Percentiles rank a stretch among this genome's conserved stretches.
Evolutionary conservation across 2,888 invertebrate species (phyloP).

Genomic region (Dasypogon diadema): DNA sequence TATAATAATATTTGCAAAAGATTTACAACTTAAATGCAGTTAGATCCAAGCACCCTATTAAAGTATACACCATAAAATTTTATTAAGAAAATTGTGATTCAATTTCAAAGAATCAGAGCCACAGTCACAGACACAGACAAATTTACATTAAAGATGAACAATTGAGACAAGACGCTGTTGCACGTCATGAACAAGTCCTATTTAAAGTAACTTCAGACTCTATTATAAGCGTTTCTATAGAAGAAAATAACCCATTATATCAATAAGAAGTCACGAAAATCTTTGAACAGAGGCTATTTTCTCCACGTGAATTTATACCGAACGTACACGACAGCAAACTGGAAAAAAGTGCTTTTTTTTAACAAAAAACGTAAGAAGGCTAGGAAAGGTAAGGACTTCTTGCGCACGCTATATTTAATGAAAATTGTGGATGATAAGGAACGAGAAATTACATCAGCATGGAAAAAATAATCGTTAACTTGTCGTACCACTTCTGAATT

Average conservation of each 20-base stretch:
- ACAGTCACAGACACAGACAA: too few species aligned
- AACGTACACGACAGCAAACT: neutral
- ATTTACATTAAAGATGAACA: too few species aligned
- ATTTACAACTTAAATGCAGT: too few species aligned
- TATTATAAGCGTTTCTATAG: neutral
- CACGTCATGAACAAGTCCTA: neutral
- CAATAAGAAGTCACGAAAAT: constrained; percentile 5
- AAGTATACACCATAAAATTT: too few species aligned
- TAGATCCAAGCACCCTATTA: too few species aligned
- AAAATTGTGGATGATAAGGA: constrained; percentile 13
- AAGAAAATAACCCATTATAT: neutral
- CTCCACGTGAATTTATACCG: neutral
- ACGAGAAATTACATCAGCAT: neutral
- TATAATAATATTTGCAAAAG: too few species aligned
- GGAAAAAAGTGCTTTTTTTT: neutral
- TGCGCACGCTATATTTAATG: constrained; percentile 13
- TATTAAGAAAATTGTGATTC: too few species aligned
- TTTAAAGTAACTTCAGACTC: neutral
- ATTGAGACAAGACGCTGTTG: too few species aligned
- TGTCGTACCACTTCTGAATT: neutral
- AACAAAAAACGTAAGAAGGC: constrained; percentile 2
- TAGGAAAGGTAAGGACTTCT: neutral
- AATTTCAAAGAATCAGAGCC: too few species aligned
- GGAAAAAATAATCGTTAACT: constrained; percentile 22
- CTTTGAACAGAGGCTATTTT: neutral